Evolutionary conservation across 53 echinoderm and acorn worm genomes (phyloP), one percentile per base, ranked within the genome.

Genomic region (Paelopatides confundens): DNA sequence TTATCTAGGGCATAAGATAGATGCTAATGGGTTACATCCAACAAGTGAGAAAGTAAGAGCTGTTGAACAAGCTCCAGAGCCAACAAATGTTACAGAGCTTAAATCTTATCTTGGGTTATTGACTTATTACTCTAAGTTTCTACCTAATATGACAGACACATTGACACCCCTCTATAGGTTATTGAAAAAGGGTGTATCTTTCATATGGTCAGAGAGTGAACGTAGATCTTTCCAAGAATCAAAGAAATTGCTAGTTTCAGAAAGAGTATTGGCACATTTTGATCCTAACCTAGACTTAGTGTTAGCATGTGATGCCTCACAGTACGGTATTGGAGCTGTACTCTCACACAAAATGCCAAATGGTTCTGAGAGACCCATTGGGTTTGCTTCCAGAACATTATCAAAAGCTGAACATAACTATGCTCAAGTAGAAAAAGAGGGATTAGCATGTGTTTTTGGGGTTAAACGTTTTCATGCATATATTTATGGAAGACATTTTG

Each of bases 291-390:
- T 50, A 65, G 84, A 88, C n/a, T 37, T 84, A 3, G 15, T 86
- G 11, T 52, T 89, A 69, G 68, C 78, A 28, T 92, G 86, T 63
- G 89, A 92, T 62, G 86, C 81, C 29, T 89, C 88, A 23, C 65
- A 88, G 35, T 74, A 85, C 21, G 88, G 88, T 10, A 88, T 87
- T 24, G 85, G 85, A 29, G 92, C 74, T 21, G 92, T 84, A 5
- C 69, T 92, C 15, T 70, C 87, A 5, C 92, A 88, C 32, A 15
- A 49, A n/a, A 85, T 81, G 87, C 69, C 86, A 17, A 2, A 39
- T 76, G 76, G 76, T 76, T 15, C 76, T n/a, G 76, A 76, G 47
- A 38, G 3, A 76, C 76, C 46, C 6, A 47, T 40, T 13, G 76
- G n/a, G 6, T 70, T 47, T 39, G 47, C 46, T 4, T 38, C 40